Base-by-base conservation (phyloP, 2,797 vertebrate species). In the Ceyx erithaca region DNA sequence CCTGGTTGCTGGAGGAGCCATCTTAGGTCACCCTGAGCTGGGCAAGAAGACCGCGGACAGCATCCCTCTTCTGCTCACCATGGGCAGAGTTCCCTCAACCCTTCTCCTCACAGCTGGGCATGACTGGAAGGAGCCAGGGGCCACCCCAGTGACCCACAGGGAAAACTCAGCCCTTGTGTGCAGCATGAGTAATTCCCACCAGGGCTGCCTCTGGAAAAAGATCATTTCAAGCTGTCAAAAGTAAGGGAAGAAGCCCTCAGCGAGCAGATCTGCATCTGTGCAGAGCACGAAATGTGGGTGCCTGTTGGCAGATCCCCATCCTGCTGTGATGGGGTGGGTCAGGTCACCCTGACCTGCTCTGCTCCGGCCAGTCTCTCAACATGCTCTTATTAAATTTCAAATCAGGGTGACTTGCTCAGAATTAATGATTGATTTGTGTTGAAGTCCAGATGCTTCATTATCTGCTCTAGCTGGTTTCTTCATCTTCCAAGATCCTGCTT, bases 391-490 rank as follows among this genome's bases (percentile, higher is more conserved):
- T 77, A 28, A 11, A 11, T 66, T 76, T 71, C 71, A 64, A 20
- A 52, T 16, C 4, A 1, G 77, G 49, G 68, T 54, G 35, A 33
- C 75, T 91, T 69, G 89, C 86, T 80, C 70, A 72, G 68, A 25
- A 12, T 21, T 49, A 59, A 55, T 67, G 73, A 88, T 68, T 72
- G 96, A 93, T 87, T 55, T 6, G 0, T 59, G 80, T 3, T 90
- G 82, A 84, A 85, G 88, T 80, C 84, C 95, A 87, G 76, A 83
- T 73, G 82, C 91, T 93, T 91, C 80, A 57, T 96, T 94, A 72
- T 93, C 91, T 93, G 85, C 90, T 84, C 41, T 23, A 33, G 49
- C 83, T 90, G 70, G 0, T 52, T 61, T 75, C 69, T 76, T 69
- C 46, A 31, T 76, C 71, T 79, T 64, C 76, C 35, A 3, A 19